Evolutionary conservation across 2,113 vertebrate genomes (phyloP).

Genomic region (Erythrocercus mccallii): DNA sequence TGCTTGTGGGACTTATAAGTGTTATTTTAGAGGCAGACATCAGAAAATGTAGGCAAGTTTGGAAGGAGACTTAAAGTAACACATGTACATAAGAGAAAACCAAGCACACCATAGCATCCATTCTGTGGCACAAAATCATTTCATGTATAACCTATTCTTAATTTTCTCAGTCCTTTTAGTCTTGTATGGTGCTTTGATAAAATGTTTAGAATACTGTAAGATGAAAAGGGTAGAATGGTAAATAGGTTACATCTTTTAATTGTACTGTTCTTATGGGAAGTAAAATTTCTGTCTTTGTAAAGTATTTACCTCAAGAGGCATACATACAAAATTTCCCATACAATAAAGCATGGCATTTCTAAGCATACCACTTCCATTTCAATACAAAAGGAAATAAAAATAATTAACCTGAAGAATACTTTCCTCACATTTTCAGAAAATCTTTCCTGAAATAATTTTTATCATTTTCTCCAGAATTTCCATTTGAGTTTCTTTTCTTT

Average conservation of each 20-base stretch:
- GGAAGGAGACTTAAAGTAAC: background rate
- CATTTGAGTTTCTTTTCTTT: background rate
- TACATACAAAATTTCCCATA: background rate
- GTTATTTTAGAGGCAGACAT: background rate
- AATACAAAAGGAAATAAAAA: background rate
- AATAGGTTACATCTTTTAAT: background rate
- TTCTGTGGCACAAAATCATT: background rate
- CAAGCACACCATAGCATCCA: accelerated
- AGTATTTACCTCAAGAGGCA: background rate
- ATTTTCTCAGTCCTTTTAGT: background rate
- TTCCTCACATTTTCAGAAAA: background rate
- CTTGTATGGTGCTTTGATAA: background rate
- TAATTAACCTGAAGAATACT: background rate
- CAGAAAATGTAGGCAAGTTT: background rate
- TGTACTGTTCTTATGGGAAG: background rate
- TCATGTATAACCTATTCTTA: background rate
- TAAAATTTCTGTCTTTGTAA: background rate
- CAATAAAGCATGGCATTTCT: background rate
- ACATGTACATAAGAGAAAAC: background rate
- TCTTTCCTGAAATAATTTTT: background rate
- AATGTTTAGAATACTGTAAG: background rate
- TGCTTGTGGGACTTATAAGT: background rate
- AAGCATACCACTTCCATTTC: background rate
- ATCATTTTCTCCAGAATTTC: background rate
- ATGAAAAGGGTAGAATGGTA: background rate